Percentiles rank a stretch among this genome's conserved stretches.
Evolutionary conservation across 2,113 vertebrate species (phyloP).

Genomic region (Cavia aperea): DNA sequence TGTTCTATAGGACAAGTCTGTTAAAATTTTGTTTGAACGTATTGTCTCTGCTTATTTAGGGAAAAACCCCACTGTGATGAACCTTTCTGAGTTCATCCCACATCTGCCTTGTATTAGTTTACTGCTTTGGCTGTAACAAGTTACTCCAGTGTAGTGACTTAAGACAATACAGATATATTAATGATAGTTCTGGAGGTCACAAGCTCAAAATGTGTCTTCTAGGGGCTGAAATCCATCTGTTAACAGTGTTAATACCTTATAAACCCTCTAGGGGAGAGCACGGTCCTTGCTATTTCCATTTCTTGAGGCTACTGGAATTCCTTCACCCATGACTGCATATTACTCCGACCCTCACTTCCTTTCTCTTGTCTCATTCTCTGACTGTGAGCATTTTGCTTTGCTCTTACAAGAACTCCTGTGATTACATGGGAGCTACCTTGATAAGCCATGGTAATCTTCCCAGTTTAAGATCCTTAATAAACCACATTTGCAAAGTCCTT

Average conservation of each 20-base stretch:
- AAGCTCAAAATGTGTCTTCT: not conserved
- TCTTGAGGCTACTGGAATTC: not conserved
- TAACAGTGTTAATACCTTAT: not conserved
- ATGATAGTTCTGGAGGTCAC: not conserved
- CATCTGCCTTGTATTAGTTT: not conserved
- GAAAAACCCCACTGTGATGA: not conserved
- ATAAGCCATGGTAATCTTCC: not conserved
- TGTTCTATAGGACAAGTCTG: not conserved
- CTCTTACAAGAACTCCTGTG: not conserved
- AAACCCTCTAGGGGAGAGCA: not conserved
- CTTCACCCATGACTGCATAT: not conserved
- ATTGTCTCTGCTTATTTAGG: not conserved
- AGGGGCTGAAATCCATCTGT: not conserved
- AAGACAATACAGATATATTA: not conserved
- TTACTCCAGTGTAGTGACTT: not conserved
- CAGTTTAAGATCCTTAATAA: not conserved
- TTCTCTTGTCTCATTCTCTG: not conserved
- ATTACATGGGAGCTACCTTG: not conserved
- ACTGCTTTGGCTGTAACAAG: not conserved
- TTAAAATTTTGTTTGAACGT: not conserved
- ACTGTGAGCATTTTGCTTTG: not conserved
- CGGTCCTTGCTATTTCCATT: not conserved
- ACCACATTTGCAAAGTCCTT: not conserved
- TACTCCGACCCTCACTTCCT: not conserved
- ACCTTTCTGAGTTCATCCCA: not conserved